phyloP scores from a whole-genome alignment of 2,113 vertebrate species.

The Toxotes jaculatrix region DNA sequence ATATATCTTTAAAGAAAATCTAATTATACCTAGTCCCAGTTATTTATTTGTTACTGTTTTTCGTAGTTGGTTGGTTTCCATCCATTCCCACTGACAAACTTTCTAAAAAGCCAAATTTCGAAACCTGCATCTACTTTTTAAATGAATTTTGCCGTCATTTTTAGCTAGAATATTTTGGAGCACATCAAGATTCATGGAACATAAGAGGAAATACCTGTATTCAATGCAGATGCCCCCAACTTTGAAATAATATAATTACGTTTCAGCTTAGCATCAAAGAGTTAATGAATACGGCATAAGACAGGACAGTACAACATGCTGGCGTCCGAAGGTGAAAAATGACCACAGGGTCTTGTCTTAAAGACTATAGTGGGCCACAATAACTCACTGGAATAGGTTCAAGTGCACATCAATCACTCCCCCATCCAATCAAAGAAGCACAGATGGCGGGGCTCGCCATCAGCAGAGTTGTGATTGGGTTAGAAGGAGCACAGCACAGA shows the following conservation, averaged over 20 bases:
- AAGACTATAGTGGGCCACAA: slow-evolving; percentile 65
- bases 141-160: too few species aligned
- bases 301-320: slow-evolving; percentile 32
- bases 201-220: too few species aligned
- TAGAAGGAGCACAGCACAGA: slow-evolving; percentile 67
- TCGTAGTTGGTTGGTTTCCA: too few species aligned
- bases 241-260: slow-evolving; percentile 19
- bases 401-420: slow-evolving; percentile 73
- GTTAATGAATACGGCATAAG: slow-evolving; percentile 45
- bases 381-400: slow-evolving; percentile 75
- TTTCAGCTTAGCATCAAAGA: slow-evolving; percentile 54
- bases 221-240: background rate
- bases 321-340: slow-evolving; percentile 58
- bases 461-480: slow-evolving; percentile 75
- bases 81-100: background rate
- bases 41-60: background rate
- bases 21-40: background rate
- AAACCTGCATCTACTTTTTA: background rate
- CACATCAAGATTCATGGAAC: background rate
- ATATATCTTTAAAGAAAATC: background rate
- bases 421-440: slow-evolving; percentile 73
- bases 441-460: slow-evolving; percentile 67
- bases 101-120: background rate
- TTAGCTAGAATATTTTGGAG: background rate
- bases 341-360: slow-evolving; percentile 59